Conservation (phyloP, 2,113 vertebrate species). For the Erinaceus europaeus region DNA sequence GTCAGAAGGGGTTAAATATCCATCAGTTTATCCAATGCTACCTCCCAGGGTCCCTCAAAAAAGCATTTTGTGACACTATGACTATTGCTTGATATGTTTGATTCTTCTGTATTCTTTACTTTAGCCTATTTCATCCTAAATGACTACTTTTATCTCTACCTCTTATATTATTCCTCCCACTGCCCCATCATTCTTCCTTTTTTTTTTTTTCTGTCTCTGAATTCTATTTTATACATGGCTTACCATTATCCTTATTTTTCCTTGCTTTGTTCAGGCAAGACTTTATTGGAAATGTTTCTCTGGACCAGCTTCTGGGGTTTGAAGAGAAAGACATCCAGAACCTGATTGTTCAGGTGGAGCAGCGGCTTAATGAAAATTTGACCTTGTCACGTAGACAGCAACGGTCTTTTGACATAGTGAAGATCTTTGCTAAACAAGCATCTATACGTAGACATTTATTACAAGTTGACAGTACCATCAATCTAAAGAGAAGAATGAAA, state of each 20-base stretch:
- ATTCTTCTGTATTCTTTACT: background rate
- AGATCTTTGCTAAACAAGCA: background rate
- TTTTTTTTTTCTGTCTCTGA: background rate
- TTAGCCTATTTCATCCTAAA: background rate
- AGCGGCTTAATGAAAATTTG: conserved; percentile 54
- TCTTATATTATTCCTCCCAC: background rate
- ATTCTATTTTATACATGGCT: background rate
- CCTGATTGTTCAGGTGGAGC: background rate
- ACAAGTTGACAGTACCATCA: background rate
- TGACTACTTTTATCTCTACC: background rate
- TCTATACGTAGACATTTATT: background rate
- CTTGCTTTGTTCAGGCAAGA: conserved; percentile 45
- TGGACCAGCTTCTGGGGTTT: conserved; percentile 41
- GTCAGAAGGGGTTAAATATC: no score
- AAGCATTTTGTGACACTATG: background rate
- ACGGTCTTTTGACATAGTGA: background rate
- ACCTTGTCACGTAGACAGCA: background rate
- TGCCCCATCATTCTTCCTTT: background rate
- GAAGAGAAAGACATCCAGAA: background rate
- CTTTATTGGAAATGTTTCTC: background rate
- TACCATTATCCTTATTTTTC: background rate
- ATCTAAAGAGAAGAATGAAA: background rate
- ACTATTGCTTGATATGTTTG: background rate
- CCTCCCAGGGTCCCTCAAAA: no score
- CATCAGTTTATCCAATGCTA: no score